Evolutionary conservation across 2,888 invertebrate genomes (phyloP), one percentile per base, ranked within the genome.

Genomic region (Cantharis lateralis): DNA sequence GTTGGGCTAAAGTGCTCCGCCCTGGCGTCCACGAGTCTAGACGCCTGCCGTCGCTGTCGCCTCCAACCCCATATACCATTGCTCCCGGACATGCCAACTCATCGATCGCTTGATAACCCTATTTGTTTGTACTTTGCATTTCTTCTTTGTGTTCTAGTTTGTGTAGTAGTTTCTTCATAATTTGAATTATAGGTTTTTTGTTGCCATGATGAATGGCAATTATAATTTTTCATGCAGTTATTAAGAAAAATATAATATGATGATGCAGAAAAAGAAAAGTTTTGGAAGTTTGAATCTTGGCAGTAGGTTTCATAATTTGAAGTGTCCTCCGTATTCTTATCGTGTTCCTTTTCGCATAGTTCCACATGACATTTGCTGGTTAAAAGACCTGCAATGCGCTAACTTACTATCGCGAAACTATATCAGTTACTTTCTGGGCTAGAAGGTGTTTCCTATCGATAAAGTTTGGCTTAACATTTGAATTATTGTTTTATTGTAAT

Each of bases 11-110:
- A 70, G 81, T 78, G 81, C 85, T 84, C 85, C 86, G 84, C 86
- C 85, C 84, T 80, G 86, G 86, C 87, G 87, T 84, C 87, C 82
- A 82, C 80, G 80, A 85, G 87, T 87, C 87, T 87, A 87, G 87
- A 87, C 87, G 85, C 82, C 82, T 80, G 83, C 81, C 84, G 84
- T 82, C 83, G 84, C 80, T 84, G 86, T 85, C 86, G 86, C 82
- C 82, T 82, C 79, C 82, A 78, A 82, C 80, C 82, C 82, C 82
- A 81, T 82, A 80, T 77, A 78, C 78, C 78, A 73, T 70, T 83
- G 83, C 84, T 80, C 81, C 82, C 83, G 83, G 83, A 85, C 85
- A 86, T 84, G 82, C 82, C 78, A 81, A 78, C 79, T 80, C 81
- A 81, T 83, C 82, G 82, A 83, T 83, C 82, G 73, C 73, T 72